Evolutionary conservation across 2,797 vertebrate genomes (phyloP), one percentile per base, ranked within the genome.

Genomic region (Potorous gilbertii): DNA sequence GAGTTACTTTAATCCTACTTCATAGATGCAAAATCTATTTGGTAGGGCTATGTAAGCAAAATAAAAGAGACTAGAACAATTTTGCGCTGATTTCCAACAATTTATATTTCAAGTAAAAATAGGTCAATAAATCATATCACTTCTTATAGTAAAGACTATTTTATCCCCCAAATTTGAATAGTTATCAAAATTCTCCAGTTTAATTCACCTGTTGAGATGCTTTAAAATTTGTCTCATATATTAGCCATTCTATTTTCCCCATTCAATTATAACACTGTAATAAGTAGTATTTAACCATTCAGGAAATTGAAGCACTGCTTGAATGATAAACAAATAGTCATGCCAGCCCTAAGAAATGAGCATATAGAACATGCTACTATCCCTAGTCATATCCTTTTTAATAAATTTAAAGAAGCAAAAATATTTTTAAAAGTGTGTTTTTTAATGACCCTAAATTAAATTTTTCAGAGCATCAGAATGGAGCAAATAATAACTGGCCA

Each of bases 401-500:
- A 97, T 90, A 95, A n/a, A 18, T 93, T 96, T n/a, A 27, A 31
- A 90, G 92, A 95, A 46, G 91, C 94, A 95, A 97, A 96, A 96
- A 96, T 93, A n/a, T 93, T 97, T 97, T 94, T 96, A 96, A 96
- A 97, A 97, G 96, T 62, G 12, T 74, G 34, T 74, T 40, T 97
- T 96, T 96, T 97, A 97, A 96, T 24, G 0, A 52, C 94, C 89
- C 92, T 96, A 92, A 95, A 95, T 95, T 95, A 95, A 94, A 62
- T 93, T 62, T 93, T 91, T 92, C 94, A 95, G 66, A 96, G 95
- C 52, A 95, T 94, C 96, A 95, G 96, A 96, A 95, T 96, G 13
- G 96, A 94, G 90, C 95, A 94, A 97, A 96, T n/a, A 96, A 93
- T 95, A 97, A 97, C 96, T 95, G 94, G 92, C 94, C 94, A 96